Conservation (phyloP, 2,888 invertebrate species). For the Amiota mariae region DNA sequence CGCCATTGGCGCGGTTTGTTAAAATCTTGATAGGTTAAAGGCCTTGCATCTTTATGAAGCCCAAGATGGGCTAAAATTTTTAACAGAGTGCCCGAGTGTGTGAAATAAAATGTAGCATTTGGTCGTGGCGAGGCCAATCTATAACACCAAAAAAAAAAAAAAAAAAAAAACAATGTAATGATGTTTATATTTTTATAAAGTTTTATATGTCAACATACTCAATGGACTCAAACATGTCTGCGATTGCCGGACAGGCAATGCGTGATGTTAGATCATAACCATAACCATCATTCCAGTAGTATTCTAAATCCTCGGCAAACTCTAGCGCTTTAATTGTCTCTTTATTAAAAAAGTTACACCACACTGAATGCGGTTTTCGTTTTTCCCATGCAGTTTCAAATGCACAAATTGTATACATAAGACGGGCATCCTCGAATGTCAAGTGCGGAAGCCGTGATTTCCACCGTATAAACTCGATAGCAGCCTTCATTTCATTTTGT, state of each 20-base stretch:
- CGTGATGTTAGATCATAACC: constrained; percentile 82
- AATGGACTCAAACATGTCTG: constrained; percentile 81
- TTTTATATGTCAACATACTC: constrained; percentile 75
- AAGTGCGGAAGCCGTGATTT: constrained; percentile 78
- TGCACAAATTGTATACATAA: constrained; percentile 84
- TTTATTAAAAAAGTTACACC: constrained; percentile 84
- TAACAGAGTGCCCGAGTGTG: constrained; percentile 87
- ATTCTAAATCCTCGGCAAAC: constrained; percentile 84
- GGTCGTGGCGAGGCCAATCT: constrained; percentile 64
- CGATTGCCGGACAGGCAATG: constrained; percentile 84
- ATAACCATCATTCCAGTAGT: constrained; percentile 89
- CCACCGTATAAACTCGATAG: constrained; percentile 74
- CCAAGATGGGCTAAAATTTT: constrained; percentile 84
- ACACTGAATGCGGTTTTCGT: constrained; percentile 78
- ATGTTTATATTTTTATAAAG: not conserved
- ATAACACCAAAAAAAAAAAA: constrained; percentile 21
- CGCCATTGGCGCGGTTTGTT: constrained; percentile 76
- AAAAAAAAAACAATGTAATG: not conserved
- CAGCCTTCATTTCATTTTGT: constrained; percentile 76
- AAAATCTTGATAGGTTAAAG: constrained; percentile 77
- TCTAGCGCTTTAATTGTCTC: constrained; percentile 79
- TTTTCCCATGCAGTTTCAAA: constrained; percentile 89
- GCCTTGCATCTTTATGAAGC: constrained; percentile 80
- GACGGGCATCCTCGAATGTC: constrained; percentile 76
- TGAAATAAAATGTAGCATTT: constrained; percentile 81